These are phyloP conservation scores for Mionectes olivaceus DNA, from an alignment of 2,797 vertebrate species.

Conservation along the genomic window DNA sequence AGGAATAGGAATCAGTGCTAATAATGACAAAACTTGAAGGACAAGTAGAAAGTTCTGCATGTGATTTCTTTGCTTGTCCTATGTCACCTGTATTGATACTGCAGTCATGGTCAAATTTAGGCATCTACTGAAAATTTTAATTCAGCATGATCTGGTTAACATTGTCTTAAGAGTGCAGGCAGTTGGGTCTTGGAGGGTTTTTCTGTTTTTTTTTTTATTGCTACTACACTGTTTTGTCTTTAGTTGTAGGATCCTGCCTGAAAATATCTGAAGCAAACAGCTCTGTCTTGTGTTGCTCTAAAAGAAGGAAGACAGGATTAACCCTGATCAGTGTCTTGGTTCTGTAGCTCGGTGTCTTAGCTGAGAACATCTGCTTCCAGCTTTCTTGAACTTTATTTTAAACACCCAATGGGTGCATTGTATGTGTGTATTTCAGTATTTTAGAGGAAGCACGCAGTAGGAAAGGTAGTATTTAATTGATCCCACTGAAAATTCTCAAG, in stretches of 20 bases:
- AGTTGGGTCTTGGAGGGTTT: neutral
- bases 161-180: neutral
- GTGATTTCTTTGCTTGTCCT: neutral
- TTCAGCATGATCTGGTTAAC: neutral
- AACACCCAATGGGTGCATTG: neutral
- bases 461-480: neutral
- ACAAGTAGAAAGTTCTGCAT: neutral
- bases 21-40: neutral
- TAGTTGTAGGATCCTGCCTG: neutral
- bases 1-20: neutral
- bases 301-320: neutral
- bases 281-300: neutral
- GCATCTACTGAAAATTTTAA: neutral
- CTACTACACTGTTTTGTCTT: neutral
- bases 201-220: neutral
- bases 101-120: neutral
- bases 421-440: neutral
- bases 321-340: neutral
- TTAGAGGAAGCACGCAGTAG: neutral
- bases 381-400: neutral
- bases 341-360: neutral
- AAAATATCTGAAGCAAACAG: neutral
- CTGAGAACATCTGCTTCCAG: neutral
- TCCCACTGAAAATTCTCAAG: conserved; percentile 12
- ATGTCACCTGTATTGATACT: neutral